Conservation (phyloP, 2,797 vertebrate species). For the Sebastes diaconus region DNA sequence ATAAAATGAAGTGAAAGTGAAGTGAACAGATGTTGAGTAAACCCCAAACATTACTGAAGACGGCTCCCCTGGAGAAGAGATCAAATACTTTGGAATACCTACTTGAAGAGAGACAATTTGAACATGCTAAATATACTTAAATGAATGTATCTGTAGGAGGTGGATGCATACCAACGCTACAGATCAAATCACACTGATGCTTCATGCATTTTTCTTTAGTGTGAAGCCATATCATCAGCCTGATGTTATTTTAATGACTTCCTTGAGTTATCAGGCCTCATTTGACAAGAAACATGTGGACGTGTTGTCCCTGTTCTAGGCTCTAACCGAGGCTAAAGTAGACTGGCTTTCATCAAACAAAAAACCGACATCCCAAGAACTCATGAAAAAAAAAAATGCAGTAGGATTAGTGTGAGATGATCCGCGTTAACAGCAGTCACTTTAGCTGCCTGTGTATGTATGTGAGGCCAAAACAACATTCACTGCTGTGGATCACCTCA, state of each 20-base stretch:
- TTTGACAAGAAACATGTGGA: not conserved
- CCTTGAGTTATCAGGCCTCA: conserved; percentile 6
- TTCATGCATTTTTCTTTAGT: conserved; percentile 55
- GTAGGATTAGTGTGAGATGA: conserved; percentile 59
- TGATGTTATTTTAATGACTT: not conserved
- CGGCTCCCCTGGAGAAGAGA: conserved; percentile 4
- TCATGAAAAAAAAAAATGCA: not conserved
- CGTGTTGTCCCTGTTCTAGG: not conserved
- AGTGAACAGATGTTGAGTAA: conserved; percentile 23
- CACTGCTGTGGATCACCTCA: conserved; percentile 16
- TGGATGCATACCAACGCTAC: conserved; percentile 21
- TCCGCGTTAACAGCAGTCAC: conserved; percentile 16
- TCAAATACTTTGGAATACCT: conserved; percentile 7
- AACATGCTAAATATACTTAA: conserved; percentile 3
- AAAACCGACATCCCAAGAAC: not conserved
- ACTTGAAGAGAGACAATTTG: not conserved
- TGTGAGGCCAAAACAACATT: conserved; percentile 3
- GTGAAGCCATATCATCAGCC: not conserved
- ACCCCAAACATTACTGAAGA: conserved; percentile 19
- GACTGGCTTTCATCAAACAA: conserved; percentile 2
- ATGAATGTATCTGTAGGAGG: not conserved
- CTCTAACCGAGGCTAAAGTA: not conserved
- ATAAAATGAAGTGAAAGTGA: conserved; percentile 65
- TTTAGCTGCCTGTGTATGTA: not conserved
- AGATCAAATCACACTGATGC: conserved; percentile 60